phyloP scores from a whole-genome alignment of 2,113 vertebrate species.

The Vulpes ferrilata region DNA sequence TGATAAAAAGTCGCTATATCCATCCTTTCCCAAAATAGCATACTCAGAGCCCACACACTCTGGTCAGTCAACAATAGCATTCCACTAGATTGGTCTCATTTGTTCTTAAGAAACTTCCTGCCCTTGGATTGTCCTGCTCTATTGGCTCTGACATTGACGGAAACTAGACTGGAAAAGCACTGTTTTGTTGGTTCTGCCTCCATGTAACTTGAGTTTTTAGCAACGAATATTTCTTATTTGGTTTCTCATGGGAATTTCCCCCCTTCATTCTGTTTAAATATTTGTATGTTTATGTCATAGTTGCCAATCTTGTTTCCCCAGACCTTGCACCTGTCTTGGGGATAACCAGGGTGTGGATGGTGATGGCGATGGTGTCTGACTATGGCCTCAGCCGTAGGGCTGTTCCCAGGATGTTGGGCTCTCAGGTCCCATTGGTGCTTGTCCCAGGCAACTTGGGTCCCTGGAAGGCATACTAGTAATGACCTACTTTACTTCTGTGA shows the following conservation, averaged over 20 bases:
- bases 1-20: neutral
- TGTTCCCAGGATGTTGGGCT: neutral
- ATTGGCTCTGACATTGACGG: neutral
- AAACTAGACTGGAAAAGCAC: neutral
- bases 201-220: slow-evolving; percentile 6
- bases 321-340: neutral
- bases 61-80: neutral
- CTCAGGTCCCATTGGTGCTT: accelerated
- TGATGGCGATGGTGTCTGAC: neutral
- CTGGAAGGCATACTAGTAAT: neutral
- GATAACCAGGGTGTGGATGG: neutral
- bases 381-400: neutral
- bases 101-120: neutral
- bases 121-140: neutral
- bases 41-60: neutral
- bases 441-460: neutral
- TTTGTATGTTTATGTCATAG: neutral
- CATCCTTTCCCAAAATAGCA: neutral
- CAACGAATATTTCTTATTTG: slow-evolving; percentile 48
- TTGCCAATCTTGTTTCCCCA: slow-evolving; percentile 3
- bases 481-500: neutral
- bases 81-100: neutral
- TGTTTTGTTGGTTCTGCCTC: neutral
- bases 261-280: slow-evolving; percentile 58
- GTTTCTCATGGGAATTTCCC: slow-evolving; percentile 50